Conservation (phyloP, 1,140 invertebrate species). For the Plectrocnemia conspersa region DNA sequence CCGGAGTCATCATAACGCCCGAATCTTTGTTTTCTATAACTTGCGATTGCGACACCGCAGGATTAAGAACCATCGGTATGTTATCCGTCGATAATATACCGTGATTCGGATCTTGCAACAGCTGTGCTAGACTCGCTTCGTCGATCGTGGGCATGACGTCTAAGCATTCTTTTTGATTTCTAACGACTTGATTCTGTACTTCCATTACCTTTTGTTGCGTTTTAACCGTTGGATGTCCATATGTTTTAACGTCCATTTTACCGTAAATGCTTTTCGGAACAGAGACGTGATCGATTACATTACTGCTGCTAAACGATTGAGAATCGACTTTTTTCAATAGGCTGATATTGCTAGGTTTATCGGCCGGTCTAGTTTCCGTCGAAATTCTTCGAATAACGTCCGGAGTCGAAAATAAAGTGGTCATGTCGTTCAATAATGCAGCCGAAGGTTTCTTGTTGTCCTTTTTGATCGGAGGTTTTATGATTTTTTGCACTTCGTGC, state of each 20-base stretch:
- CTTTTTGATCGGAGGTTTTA: slow-evolving; percentile 56
- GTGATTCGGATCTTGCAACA: slow-evolving; percentile 41
- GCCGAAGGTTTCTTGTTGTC: slow-evolving; percentile 66
- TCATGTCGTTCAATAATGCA: slow-evolving; percentile 58
- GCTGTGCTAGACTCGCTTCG: slow-evolving; percentile 48
- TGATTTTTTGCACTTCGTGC: slow-evolving; percentile 40
- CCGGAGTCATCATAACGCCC: slow-evolving; percentile 44
- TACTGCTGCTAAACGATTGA: too few relatives aligned
- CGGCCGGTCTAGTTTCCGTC: slow-evolving; percentile 47
- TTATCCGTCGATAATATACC: slow-evolving; percentile 19
- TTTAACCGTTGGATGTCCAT: too few relatives aligned
- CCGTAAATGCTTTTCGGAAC: too few relatives aligned
- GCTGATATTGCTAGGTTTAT: slow-evolving; percentile 40
- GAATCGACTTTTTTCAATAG: slow-evolving; percentile 36
- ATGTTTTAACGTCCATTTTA: too few relatives aligned
- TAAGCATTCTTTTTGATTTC: slow-evolving; percentile 19
- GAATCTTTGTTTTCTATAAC: slow-evolving; percentile 18
- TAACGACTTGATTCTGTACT: neutral
- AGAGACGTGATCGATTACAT: too few relatives aligned
- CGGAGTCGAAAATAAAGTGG: slow-evolving; percentile 68
- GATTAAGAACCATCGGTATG: slow-evolving; percentile 10
- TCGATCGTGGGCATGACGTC: slow-evolving; percentile 47
- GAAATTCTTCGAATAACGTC: slow-evolving; percentile 69
- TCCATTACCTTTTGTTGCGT: too few relatives aligned
- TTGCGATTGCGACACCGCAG: neutral